These are phyloP conservation scores for Drosophila bocqueti DNA, from an alignment of 1,140 invertebrate genomes.

Conservation along the genomic window DNA sequence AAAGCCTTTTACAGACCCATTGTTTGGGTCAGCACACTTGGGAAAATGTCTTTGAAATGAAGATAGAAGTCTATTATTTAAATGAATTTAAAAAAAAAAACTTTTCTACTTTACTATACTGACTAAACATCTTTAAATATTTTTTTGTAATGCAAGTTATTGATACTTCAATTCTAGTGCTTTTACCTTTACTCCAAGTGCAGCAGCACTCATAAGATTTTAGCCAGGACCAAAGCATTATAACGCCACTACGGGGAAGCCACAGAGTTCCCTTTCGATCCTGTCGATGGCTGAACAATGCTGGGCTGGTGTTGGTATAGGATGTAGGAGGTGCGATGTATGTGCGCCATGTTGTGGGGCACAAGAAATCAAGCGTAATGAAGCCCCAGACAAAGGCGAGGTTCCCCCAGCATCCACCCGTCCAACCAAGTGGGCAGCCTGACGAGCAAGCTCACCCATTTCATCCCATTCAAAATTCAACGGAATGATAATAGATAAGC, in stretches of 20 bases:
- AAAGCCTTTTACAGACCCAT: slow-evolving; percentile 7
- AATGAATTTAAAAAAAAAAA: neutral
- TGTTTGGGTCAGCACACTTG: slow-evolving; percentile 18
- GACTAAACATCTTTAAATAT: neutral
- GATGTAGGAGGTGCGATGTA: slow-evolving; percentile 6
- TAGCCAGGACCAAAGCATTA: slow-evolving; percentile 56
- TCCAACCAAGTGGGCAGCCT: neutral
- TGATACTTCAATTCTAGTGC: too few species aligned
- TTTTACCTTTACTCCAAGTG: neutral
- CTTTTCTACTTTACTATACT: neutral
- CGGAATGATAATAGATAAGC: slow-evolving; percentile 62
- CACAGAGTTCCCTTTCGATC: slow-evolving; percentile 18
- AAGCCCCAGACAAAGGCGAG: slow-evolving; percentile 56
- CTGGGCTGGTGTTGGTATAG: neutral
- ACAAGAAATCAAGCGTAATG: slow-evolving; percentile 79
- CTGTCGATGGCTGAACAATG: slow-evolving; percentile 63
- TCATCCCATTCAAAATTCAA: slow-evolving; percentile 47
- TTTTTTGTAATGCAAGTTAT: too few species aligned
- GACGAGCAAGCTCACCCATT: neutral
- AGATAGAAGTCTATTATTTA: too few species aligned
- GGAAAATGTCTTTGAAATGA: neutral
- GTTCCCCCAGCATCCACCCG: neutral
- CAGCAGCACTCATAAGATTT: slow-evolving; percentile 64
- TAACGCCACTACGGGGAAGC: slow-evolving; percentile 56
- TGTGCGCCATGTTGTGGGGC: slow-evolving; percentile 28